phyloP scores from a whole-genome alignment of 1,140 invertebrate species.

The Cardiocondyla obscurior region DNA sequence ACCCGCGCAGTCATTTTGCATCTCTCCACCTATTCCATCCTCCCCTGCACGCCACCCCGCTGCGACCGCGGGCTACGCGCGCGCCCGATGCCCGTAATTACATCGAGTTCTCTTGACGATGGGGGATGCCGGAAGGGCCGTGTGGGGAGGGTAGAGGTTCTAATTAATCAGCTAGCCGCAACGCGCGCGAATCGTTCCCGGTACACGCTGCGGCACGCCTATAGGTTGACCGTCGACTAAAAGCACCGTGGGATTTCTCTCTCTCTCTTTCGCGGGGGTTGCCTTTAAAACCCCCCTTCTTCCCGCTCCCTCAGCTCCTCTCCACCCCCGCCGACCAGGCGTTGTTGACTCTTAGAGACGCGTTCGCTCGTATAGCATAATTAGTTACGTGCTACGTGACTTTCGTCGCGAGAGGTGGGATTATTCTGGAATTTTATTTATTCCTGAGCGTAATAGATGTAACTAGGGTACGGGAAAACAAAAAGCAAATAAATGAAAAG shows the following conservation, averaged over 20 bases:
- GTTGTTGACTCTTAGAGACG: conserved; percentile 32
- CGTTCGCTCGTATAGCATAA: conserved; percentile 14
- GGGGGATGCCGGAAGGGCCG: neutral
- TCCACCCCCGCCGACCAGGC: too few species aligned
- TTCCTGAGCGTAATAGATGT: neutral
- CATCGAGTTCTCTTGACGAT: conserved; percentile 56
- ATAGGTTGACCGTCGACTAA: conserved; percentile 59
- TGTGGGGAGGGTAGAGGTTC: conserved; percentile 46
- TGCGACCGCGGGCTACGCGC: conserved; percentile 15
- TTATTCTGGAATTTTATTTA: neutral
- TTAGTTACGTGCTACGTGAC: neutral
- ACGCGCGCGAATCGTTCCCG: conserved; percentile 56
- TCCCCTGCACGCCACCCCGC: neutral
- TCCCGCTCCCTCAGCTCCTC: neutral
- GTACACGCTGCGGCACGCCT: conserved; percentile 26
- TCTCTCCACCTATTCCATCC: conserved; percentile 26
- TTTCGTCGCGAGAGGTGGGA: neutral
- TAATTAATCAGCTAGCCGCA: conserved; percentile 66
- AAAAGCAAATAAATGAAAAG: neutral
- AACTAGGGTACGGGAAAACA: too few species aligned
- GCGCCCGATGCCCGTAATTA: conserved; percentile 43
- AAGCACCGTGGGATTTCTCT: neutral
- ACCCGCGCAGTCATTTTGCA: conserved; percentile 55
- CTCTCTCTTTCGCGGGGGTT: neutral
- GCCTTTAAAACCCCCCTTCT: too few species aligned